Conservation (phyloP, 30 jellyfish, hydroid and myxozoan genomes). For the Hydractinia symbiolongicarpus region DNA sequence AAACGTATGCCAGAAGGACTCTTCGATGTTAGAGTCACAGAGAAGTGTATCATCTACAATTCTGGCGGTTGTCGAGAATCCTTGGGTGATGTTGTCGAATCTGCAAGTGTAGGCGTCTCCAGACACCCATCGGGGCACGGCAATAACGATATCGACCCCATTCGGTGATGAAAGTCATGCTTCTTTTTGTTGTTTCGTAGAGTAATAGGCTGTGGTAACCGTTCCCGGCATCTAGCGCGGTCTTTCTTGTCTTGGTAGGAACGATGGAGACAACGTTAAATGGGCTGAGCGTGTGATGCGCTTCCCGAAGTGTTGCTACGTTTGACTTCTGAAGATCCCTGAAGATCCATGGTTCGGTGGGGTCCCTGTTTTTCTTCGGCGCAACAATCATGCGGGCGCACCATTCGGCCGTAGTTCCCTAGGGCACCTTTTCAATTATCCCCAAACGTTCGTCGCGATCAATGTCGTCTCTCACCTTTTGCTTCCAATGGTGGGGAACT, state of each 20-base stretch:
- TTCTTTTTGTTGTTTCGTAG: slow-evolving; percentile 19
- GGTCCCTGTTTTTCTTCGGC: too few species aligned
- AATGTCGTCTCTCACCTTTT: too few species aligned
- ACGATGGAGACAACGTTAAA: slow-evolving; percentile 31
- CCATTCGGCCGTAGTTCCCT: too few species aligned
- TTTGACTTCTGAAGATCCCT: too few species aligned
- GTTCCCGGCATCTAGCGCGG: slow-evolving; percentile 70
- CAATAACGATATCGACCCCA: slow-evolving; percentile 63
- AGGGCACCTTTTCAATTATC: too few species aligned
- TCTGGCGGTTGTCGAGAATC: slow-evolving; percentile 16
- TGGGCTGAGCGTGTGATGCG: slow-evolving; percentile 63
- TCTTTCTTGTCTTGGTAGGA: slow-evolving; percentile 39
- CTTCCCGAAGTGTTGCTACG: slow-evolving; percentile 61
- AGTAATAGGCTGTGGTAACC: slow-evolving; percentile 72
- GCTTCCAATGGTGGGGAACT: too few species aligned
- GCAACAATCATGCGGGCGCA: too few species aligned
- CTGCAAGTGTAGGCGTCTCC: slow-evolving; percentile 59
- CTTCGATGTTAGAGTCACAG: slow-evolving; percentile 28
- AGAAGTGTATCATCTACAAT: slow-evolving; percentile 39
- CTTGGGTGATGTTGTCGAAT: slow-evolving; percentile 44
- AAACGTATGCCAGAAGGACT: slow-evolving; percentile 46
- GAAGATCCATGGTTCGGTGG: too few species aligned
- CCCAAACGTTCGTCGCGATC: too few species aligned
- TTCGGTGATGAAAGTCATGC: slow-evolving; percentile 38
- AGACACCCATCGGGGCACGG: slow-evolving; percentile 52